These are phyloP conservation scores for Conomelus anceps DNA, from an alignment of 2,888 invertebrate species.

Conservation along the genomic window DNA sequence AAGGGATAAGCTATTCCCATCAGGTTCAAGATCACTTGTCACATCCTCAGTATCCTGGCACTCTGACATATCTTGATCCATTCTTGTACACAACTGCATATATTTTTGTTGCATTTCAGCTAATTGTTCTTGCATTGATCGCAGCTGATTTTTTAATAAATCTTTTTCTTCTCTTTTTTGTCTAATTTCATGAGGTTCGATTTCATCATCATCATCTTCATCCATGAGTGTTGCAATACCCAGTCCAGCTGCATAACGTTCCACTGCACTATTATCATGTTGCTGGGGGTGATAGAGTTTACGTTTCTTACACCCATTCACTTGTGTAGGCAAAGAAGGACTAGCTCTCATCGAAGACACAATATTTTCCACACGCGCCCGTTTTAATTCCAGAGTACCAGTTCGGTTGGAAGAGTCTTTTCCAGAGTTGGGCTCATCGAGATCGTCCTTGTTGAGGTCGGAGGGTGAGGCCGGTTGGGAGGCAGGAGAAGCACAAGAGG, in stretches of 20 bases:
- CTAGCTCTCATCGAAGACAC: constrained; percentile 88
- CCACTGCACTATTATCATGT: constrained; percentile 63
- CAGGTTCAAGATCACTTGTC: constrained; percentile 61
- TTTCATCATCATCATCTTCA: constrained; percentile 65
- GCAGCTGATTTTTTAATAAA: constrained; percentile 74
- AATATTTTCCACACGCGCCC: constrained; percentile 91
- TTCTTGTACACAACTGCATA: constrained; percentile 75
- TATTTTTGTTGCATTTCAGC: constrained; percentile 90
- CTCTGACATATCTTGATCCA: constrained; percentile 49
- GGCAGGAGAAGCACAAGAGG: constrained; percentile 30
- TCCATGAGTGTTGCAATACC: constrained; percentile 50
- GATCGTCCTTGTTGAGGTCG: constrained; percentile 30
- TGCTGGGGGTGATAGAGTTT: constrained; percentile 95
- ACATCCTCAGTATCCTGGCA: constrained; percentile 63
- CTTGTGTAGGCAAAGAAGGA: constrained; percentile 61
- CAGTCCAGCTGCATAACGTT: constrained; percentile 50
- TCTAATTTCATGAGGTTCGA: constrained; percentile 67
- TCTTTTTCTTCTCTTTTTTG: constrained; percentile 83
- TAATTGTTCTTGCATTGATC: constrained; percentile 81
- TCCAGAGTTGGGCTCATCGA: constrained; percentile 27
- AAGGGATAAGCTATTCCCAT: constrained; percentile 42
- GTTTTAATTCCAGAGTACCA: constrained; percentile 62
- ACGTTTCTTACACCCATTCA: constrained; percentile 91
- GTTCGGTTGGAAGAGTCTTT: constrained; percentile 30
- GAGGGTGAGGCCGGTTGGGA: constrained; percentile 25